phyloP scores from a whole-genome alignment of 2,113 vertebrate species.

The Argyrosomus japonicus region DNA sequence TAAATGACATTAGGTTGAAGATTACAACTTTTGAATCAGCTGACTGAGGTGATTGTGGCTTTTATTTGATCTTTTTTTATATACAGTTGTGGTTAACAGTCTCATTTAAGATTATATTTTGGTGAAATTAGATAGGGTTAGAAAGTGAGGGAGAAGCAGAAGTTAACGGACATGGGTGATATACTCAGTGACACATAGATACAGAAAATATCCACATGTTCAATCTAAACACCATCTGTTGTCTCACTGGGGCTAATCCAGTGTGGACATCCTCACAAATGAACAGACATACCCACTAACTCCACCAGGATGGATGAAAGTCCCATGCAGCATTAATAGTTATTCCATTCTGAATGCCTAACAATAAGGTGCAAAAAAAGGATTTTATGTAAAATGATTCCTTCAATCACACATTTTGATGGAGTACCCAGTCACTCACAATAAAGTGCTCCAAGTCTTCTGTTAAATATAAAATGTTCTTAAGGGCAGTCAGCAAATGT shows the following conservation, averaged over 20 bases:
- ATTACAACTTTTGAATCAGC: not conserved
- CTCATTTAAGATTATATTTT: not conserved
- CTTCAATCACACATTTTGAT: not conserved
- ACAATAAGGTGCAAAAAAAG: not conserved
- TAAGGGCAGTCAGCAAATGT: not conserved
- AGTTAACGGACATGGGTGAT: not conserved
- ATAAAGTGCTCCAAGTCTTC: not conserved
- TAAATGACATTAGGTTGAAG: not conserved
- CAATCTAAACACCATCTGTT: slow-evolving; percentile 25
- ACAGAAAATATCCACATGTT: not conserved
- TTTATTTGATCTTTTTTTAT: not conserved
- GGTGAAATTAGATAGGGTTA: not conserved
- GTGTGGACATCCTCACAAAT: slow-evolving; percentile 11
- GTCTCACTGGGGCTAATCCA: not conserved
- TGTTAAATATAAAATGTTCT: not conserved
- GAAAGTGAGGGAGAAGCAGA: not conserved
- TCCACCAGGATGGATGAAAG: not conserved
- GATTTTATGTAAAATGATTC: not conserved
- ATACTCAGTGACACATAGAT: not conserved
- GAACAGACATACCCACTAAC: not conserved
- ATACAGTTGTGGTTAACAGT: not conserved
- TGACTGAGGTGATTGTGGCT: not conserved
- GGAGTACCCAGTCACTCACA: not conserved
- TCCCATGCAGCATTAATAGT: not conserved
- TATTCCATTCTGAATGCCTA: not conserved